These are phyloP conservation scores for Caenorhabditis inopinata DNA, from an alignment of 1,140 invertebrate species.

Conservation along the genomic window DNA sequence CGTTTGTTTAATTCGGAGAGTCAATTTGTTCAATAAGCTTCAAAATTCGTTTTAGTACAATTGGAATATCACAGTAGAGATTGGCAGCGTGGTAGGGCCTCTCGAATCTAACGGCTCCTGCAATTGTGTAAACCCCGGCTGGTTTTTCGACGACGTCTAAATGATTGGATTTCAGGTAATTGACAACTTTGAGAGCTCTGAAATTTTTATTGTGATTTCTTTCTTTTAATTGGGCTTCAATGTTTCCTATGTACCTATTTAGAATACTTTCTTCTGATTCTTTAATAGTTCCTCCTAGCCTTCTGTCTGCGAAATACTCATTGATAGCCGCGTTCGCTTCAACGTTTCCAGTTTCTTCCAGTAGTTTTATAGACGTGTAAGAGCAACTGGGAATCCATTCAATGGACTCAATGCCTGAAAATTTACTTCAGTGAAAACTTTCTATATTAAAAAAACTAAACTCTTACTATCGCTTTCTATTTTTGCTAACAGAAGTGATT, in stretches of 20 bases:
- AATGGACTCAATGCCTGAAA: neutral
- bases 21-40: neutral
- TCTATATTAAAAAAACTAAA: no score
- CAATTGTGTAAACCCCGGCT: neutral
- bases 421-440: no score
- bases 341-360: neutral
- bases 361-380: neutral
- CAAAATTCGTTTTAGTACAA: neutral
- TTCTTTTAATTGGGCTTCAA: no score
- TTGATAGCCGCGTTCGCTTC: neutral
- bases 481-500: neutral
- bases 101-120: neutral
- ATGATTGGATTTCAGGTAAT: neutral
- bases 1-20: no score
- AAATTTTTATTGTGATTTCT: no score
- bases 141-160: neutral
- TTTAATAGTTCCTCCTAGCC: no score
- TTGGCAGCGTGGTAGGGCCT: neutral
- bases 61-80: neutral
- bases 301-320: neutral
- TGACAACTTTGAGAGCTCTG: neutral
- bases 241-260: neutral
- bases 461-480: neutral
- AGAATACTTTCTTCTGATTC: neutral
- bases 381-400: slow-evolving; percentile 18